phyloP scores from a whole-genome alignment of 2,797 vertebrate species.

The Paguma larvata region DNA sequence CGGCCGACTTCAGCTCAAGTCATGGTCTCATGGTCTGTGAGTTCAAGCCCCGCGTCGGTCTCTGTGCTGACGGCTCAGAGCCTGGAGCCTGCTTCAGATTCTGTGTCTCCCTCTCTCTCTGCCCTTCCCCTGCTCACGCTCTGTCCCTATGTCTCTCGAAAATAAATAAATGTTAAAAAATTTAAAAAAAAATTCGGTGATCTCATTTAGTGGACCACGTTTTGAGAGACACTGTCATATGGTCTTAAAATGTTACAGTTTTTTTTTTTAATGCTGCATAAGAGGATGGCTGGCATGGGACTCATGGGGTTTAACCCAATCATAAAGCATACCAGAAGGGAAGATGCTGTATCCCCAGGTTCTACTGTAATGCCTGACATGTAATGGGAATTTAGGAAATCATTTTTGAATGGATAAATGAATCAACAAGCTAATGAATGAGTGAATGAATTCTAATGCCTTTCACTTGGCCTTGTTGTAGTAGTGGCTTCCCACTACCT shows the following conservation, averaged over 20 bases:
- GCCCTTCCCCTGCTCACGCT: too few species aligned
- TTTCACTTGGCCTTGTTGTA: background rate
- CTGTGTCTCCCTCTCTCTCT: too few species aligned
- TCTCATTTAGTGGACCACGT: background rate
- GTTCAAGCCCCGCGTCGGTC: too few species aligned
- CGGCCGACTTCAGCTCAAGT: too few species aligned
- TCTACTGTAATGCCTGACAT: background rate
- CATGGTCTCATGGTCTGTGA: too few species aligned
- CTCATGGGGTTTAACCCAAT: background rate
- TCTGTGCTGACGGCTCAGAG: too few species aligned
- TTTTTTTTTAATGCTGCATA: background rate
- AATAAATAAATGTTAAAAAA: too few species aligned
- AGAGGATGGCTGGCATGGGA: background rate
- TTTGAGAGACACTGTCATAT: background rate
- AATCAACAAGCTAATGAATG: background rate
- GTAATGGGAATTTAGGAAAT: background rate
- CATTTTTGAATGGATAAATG: background rate
- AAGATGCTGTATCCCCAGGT: background rate
- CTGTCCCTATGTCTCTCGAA: too few species aligned
- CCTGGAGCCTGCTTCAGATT: too few species aligned
- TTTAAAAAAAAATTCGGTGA: background rate
- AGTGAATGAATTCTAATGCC: background rate
- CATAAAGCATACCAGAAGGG: background rate
- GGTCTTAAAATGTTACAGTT: background rate
- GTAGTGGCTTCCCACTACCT: background rate